These are phyloP conservation scores for Collichthys lucidus DNA, from an alignment of 2,113 vertebrate species.

Conservation along the genomic window DNA sequence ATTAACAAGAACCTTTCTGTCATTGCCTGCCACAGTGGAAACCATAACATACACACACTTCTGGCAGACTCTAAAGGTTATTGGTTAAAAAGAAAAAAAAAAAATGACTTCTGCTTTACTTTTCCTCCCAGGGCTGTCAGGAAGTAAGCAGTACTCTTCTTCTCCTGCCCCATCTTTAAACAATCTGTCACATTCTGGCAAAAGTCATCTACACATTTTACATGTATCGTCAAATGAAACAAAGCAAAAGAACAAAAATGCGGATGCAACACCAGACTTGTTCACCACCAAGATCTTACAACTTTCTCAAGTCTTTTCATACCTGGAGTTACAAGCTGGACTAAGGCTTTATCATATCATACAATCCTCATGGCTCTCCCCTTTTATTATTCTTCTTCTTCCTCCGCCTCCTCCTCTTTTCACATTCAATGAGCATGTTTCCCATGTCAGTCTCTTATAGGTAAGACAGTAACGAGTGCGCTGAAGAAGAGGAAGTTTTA, in stretches of 20 bases:
- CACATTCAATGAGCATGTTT: constrained; percentile 27
- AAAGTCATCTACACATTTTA: constrained; percentile 75
- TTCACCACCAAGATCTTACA: constrained; percentile 52
- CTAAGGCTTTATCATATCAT: constrained; percentile 62
- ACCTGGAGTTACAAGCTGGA: constrained; percentile 59
- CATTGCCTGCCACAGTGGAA: constrained; percentile 59
- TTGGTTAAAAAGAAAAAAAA: background rate
- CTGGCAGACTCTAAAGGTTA: constrained; percentile 59
- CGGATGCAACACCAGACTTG: constrained; percentile 61
- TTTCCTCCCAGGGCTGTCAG: constrained; percentile 29
- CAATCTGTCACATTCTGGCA: constrained; percentile 68
- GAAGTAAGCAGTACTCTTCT: constrained; percentile 40
- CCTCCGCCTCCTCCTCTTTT: background rate
- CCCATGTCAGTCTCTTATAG: background rate
- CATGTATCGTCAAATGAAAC: constrained; percentile 48
- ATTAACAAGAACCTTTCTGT: constrained; percentile 46
- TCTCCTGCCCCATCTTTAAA: constrained; percentile 55
- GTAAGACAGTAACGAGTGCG: constrained; percentile 11
- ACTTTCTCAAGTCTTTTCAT: constrained; percentile 58
- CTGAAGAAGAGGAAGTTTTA: constrained; percentile 21
- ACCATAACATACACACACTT: constrained; percentile 31
- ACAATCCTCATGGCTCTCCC: constrained; percentile 38
- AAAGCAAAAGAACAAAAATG: constrained; percentile 37
- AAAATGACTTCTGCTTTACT: background rate
- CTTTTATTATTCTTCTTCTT: background rate